Conservation (phyloP, 2,113 vertebrate species). For the Poecilia latipinna region DNA sequence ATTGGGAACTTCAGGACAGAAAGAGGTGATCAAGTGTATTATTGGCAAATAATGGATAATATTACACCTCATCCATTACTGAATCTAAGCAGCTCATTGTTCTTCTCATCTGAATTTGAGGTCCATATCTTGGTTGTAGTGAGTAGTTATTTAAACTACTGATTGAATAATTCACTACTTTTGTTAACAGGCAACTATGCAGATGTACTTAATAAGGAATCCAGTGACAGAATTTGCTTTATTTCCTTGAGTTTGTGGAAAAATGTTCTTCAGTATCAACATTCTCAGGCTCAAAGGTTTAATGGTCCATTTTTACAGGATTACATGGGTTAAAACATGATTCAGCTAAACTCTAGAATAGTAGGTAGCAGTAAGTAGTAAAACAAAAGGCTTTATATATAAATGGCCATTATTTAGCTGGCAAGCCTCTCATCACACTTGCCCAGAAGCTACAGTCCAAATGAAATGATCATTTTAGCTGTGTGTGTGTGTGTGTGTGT, state of each 20-base stretch:
- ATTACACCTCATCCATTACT: no score
- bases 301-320: slow-evolving; percentile 27
- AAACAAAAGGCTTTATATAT: slow-evolving; percentile 88
- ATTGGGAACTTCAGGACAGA: no score
- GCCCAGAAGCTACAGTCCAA: slow-evolving; percentile 86
- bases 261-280: not conserved
- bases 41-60: no score
- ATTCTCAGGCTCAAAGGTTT: slow-evolving; percentile 10
- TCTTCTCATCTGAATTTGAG: not conserved
- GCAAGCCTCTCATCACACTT: slow-evolving; percentile 82
- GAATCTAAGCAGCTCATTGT: no score
- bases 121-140: not conserved
- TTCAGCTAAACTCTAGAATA: slow-evolving; percentile 54
- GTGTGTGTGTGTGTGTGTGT: slow-evolving; percentile 42
- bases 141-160: not conserved
- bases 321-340: slow-evolving; percentile 33
- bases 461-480: slow-evolving; percentile 87
- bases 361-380: slow-evolving; percentile 82
- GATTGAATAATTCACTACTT: no score
- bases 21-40: no score
- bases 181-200: no score
- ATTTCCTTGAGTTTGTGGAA: not conserved
- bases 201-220: no score
- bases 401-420: slow-evolving; percentile 88
- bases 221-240: no score